Conservation (phyloP, 2,888 invertebrate genomes). For the Zele albiditarsus region DNA sequence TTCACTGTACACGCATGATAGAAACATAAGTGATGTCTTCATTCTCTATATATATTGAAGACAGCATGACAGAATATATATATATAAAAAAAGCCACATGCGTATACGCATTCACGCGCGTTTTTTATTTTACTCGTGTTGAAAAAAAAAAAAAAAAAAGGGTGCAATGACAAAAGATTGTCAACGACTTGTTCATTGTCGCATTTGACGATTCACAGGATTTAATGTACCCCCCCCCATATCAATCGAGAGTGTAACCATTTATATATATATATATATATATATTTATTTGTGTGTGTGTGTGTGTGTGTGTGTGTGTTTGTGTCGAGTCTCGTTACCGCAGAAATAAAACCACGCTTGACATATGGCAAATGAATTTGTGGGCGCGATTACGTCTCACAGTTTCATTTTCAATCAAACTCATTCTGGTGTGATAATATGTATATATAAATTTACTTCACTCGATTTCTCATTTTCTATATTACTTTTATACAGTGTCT, state of each 20-base stretch:
- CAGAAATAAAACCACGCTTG: conserved; percentile 47
- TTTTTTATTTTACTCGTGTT: background rate
- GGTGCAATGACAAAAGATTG: conserved; percentile 33
- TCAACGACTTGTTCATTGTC: conserved; percentile 36
- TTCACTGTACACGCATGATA: background rate
- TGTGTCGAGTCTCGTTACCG: background rate
- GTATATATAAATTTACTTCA: conserved; percentile 38
- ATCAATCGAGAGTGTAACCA: conserved; percentile 20
- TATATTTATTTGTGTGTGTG: too few relatives aligned
- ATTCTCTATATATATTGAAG: background rate
- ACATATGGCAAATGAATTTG: conserved; percentile 63
- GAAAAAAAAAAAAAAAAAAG: background rate
- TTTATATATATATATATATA: background rate
- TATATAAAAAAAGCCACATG: background rate
- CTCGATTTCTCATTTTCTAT: conserved; percentile 39
- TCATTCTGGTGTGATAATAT: conserved; percentile 46
- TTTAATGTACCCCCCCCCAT: background rate
- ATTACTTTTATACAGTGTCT: background rate
- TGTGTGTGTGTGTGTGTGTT: background rate
- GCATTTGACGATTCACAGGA: conserved; percentile 16
- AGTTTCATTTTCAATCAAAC: conserved; percentile 62
- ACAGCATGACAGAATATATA: background rate
- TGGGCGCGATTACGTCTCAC: conserved; percentile 42
- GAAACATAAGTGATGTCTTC: background rate
- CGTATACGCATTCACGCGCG: conserved; percentile 4